phyloP scores from a whole-genome alignment of 2,797 vertebrate genomes.

The Molossus molossus region DNA sequence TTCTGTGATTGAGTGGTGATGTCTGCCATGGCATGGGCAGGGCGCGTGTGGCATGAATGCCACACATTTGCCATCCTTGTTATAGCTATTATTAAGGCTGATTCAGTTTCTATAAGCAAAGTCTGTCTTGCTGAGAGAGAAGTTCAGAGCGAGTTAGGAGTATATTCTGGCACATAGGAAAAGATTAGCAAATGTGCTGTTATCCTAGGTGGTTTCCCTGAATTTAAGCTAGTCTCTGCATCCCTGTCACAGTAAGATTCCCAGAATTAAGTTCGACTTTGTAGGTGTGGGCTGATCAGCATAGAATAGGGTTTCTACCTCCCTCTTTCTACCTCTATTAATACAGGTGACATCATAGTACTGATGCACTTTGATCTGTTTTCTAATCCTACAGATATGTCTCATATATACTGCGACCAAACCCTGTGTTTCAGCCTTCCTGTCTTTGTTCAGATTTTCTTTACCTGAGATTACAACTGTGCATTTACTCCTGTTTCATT shows the following conservation, averaged over 20 bases:
- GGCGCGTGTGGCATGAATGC: neutral
- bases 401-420: slow-evolving; percentile 7
- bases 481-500: slow-evolving; percentile 73
- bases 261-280: neutral
- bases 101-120: neutral
- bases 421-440: neutral
- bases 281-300: neutral
- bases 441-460: slow-evolving; percentile 77
- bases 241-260: neutral
- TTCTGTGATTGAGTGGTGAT: neutral
- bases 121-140: neutral
- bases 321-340: neutral
- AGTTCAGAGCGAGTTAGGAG: slow-evolving; percentile 24
- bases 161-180: slow-evolving; percentile 4
- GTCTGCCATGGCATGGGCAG: neutral
- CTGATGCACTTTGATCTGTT: neutral
- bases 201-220: neutral
- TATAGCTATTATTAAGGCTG: neutral
- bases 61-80: neutral
- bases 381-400: neutral
- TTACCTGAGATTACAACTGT: slow-evolving; percentile 58
- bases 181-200: neutral
- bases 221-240: neutral
- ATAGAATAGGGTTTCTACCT: neutral
- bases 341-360: neutral